Percentiles rank a stretch among this genome's conserved stretches.
Evolutionary conservation across 30 jellyfish, hydroid and myxozoan species (phyloP).

Genomic region (Aurelia coerulea): DNA sequence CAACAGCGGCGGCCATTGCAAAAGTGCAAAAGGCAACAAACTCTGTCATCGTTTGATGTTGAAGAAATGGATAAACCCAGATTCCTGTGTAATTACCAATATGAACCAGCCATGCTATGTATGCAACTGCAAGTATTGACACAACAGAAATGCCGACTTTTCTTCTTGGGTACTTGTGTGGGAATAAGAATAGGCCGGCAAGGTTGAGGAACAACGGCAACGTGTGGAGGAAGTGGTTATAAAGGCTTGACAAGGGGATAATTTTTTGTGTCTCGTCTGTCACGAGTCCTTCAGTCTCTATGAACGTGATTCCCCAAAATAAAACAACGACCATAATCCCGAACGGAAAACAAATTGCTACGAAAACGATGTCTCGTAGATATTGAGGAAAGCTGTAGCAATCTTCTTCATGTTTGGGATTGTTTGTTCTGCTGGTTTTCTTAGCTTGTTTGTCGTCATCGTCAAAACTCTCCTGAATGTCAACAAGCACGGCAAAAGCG

Average conservation of each 20-base stretch:
- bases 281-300: constrained; percentile 15
- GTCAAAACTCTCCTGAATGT: neutral
- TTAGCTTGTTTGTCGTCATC: too few species aligned
- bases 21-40: constrained; percentile 19
- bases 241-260: constrained; percentile 41
- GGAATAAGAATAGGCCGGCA: constrained; percentile 14
- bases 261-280: constrained; percentile 23
- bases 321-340: constrained; percentile 42
- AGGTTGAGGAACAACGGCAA: constrained; percentile 27
- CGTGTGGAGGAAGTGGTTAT: constrained; percentile 49
- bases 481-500: constrained; percentile 29
- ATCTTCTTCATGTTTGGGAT: neutral
- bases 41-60: constrained; percentile 21
- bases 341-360: constrained; percentile 39
- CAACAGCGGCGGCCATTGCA: constrained; percentile 8
- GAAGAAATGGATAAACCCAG: constrained; percentile 45
- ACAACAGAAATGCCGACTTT: constrained; percentile 7
- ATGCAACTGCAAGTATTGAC: neutral
- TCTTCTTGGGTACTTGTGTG: constrained; percentile 39
- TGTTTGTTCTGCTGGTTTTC: neutral
- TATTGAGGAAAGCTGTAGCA: neutral
- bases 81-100: constrained; percentile 42
- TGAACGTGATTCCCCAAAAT: constrained; percentile 45
- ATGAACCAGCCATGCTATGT: constrained; percentile 55
- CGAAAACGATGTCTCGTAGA: constrained; percentile 35